Base-by-base conservation (phyloP, 2,113 vertebrate genomes). In the Plecotus auritus region DNA sequence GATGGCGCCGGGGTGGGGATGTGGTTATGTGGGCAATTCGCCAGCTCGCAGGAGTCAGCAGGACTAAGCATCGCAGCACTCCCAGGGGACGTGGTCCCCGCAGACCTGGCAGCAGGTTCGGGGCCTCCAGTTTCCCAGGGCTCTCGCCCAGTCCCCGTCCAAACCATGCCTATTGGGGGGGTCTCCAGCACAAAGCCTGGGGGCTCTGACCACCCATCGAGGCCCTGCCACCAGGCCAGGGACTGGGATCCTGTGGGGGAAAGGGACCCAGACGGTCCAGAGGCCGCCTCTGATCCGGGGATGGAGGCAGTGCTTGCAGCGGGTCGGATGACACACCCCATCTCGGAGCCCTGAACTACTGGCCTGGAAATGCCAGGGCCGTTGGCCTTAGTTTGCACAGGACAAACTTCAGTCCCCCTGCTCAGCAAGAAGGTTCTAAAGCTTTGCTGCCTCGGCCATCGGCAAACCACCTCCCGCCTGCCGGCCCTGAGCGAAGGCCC, bases 221-320 rank as follows among this genome's bases (percentile, higher is more conserved):
- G 28, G 56, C n/a, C 3, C 17, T 23, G 51, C 26, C 67, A n/a
- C 28, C n/a, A 30, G n/a, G 22, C 45, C 45, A 32, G 64, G 64
- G n/a, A 51, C n/a, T 26, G 11, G 51, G 20, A 14, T 40, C 7
- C 17, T 3, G 22, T 1, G 3, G 37, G 17, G 20, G 23, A 20
- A 42, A 10, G 4, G 0, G 14, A 28, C 28, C 9, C 35, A 77
- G 74, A 40, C 20, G 5, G 42, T 2, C 14, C 59, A 6, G 28
- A 16, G 49, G 35, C 18, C 0, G 0, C 69, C 30, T 18, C 85
- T 14, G 11, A 81, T 4, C 11, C 0, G 0, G 0, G 11, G 64
- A 18, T 20, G 26, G 67, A 30, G 18, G 26, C 17, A 3, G 30
- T 0, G 0, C 9, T 3, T 9, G 26, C 9, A 4, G 11, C 1